phyloP scores from a whole-genome alignment of 2,888 invertebrate genomes.

The Rhagonycha lutea region DNA sequence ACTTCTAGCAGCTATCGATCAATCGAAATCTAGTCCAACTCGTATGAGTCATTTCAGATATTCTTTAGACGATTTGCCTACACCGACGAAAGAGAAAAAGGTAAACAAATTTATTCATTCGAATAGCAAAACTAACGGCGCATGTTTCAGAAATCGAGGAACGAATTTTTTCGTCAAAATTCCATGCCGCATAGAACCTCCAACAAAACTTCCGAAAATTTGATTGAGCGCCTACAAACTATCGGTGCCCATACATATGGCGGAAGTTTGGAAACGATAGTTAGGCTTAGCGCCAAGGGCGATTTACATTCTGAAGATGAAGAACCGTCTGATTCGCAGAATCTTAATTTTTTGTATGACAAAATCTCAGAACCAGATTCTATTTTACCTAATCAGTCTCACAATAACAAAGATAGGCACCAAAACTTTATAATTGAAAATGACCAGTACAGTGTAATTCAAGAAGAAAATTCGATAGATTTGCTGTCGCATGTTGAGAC shows the following conservation, averaged over 20 bases:
- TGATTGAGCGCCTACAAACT: conserved; percentile 45
- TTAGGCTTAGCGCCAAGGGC: background rate
- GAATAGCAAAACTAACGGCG: too few species aligned
- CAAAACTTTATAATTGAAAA: conserved; percentile 34
- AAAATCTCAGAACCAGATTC: background rate
- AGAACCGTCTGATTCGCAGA: background rate
- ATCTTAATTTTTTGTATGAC: background rate
- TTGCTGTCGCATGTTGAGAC: background rate
- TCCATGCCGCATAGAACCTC: conserved; percentile 31
- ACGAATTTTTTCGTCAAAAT: conserved; percentile 31
- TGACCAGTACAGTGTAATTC: conserved; percentile 34
- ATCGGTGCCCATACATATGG: conserved; percentile 47
- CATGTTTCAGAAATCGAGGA: background rate
- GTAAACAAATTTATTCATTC: background rate
- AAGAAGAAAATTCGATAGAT: conserved; percentile 19
- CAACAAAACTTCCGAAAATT: conserved; percentile 28
- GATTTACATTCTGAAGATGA: background rate
- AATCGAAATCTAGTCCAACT: conserved; percentile 35
- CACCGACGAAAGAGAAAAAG: conserved; percentile 1
- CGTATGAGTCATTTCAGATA: conserved; percentile 53
- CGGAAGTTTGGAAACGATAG: conserved; percentile 41
- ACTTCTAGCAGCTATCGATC: conserved; percentile 54
- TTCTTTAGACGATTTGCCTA: conserved; percentile 48
- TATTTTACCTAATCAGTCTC: background rate
- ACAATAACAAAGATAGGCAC: background rate